Evolutionary conservation across 2,888 invertebrate species (phyloP).

Genomic region (Aphidoletes aphidimyza): DNA sequence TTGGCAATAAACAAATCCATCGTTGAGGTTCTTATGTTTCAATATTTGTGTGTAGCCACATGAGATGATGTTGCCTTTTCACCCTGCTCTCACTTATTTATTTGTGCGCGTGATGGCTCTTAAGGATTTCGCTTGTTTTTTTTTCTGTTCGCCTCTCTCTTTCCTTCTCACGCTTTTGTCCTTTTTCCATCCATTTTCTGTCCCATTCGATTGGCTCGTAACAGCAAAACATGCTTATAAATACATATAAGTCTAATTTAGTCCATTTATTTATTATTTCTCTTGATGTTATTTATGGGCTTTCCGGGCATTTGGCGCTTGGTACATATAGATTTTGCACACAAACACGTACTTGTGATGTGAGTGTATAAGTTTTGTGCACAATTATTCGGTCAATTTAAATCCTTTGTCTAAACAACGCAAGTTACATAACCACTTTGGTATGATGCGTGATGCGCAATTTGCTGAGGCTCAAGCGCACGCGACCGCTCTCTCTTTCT

Average conservation of each 20-base stretch:
- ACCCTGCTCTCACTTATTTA: neutral
- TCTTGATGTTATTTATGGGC: neutral
- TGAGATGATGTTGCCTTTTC: neutral
- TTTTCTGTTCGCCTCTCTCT: neutral
- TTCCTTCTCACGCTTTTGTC: no score
- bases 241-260: conserved; percentile 14
- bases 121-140: neutral
- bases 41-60: neutral
- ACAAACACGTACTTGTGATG: neutral
- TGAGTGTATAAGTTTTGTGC: neutral
- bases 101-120: neutral
- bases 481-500: no score
- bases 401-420: conserved; percentile 14
- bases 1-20: conserved; percentile 49
- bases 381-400: conserved; percentile 29
- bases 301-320: neutral
- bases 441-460: no score
- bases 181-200: no score
- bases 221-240: neutral
- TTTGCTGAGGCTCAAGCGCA: no score
- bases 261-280: conserved; percentile 45
- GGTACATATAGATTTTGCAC: neutral
- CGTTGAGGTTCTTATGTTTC: conserved; percentile 36
- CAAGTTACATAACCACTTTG: neutral
- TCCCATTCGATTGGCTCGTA: no score